Percentiles rank a stretch among this genome's conserved stretches.
These are phyloP conservation scores for Ramphastos sulfuratus DNA, from an alignment of 2,113 vertebrate species.

Conservation along the genomic window DNA sequence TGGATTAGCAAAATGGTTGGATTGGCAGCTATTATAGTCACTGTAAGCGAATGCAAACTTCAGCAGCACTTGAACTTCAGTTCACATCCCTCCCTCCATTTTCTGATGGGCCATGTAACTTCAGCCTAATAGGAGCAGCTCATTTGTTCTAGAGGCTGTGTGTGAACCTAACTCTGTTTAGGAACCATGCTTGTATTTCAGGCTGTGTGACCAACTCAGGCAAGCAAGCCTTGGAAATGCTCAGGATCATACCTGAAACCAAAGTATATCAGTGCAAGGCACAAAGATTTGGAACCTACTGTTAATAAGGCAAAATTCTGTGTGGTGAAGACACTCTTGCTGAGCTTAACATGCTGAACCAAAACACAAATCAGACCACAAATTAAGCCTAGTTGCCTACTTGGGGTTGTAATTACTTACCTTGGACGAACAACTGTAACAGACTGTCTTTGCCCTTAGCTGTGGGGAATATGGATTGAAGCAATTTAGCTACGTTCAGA, in stretches of 20 bases:
- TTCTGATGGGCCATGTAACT: background rate
- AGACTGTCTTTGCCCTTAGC: background rate
- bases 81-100: background rate
- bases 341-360: background rate
- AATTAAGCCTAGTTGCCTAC: background rate
- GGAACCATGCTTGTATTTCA: background rate
- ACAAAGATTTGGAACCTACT: background rate
- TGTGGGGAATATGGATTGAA: background rate
- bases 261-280: accelerated
- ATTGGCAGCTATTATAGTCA: background rate
- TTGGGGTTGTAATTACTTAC: background rate
- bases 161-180: background rate
- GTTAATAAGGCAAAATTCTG: background rate
- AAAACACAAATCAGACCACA: background rate
- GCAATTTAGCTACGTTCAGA: background rate
- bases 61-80: background rate
- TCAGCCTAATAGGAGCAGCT: background rate
- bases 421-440: background rate
- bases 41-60: background rate
- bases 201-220: background rate
- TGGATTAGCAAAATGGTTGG: background rate
- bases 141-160: background rate
- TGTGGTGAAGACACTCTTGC: background rate
- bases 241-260: background rate
- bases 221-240: background rate